A percentile compares a stretch with the other conserved stretches of the same genome.
Conservation (phyloP, 1,140 invertebrate species). For the Drosophila neocordata region DNA sequence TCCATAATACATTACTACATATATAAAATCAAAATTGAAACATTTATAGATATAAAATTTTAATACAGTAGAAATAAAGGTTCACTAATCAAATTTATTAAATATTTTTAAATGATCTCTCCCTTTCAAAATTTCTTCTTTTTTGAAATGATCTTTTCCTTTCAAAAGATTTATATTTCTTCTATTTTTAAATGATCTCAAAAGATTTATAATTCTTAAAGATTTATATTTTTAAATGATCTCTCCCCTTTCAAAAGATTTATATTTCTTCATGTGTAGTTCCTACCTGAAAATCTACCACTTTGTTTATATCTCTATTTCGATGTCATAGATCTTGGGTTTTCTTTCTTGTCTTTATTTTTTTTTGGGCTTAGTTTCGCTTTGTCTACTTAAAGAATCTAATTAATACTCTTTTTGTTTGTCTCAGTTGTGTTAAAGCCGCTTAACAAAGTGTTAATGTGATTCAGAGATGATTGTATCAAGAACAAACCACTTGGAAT, state of each 20-base stretch:
- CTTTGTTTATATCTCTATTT: conserved; percentile 8
- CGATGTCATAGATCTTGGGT: background rate
- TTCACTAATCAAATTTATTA: too few species aligned
- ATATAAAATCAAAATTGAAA: too few species aligned
- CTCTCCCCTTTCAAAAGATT: background rate
- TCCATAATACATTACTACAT: too few species aligned
- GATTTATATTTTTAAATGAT: too few species aligned
- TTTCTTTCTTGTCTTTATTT: conserved; percentile 38
- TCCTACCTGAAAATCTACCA: background rate
- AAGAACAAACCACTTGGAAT: conserved; percentile 10
- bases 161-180: too few species aligned
- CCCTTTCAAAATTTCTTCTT: too few species aligned
- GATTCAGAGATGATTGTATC: conserved; percentile 13
- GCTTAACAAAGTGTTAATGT: conserved; percentile 32
- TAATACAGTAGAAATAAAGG: too few species aligned
- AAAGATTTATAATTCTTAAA: too few species aligned
- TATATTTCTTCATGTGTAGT: background rate
- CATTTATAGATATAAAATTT: too few species aligned
- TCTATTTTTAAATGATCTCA: too few species aligned
- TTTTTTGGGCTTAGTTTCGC: conserved; percentile 3
- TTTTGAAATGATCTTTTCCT: too few species aligned
- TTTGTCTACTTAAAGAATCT: conserved; percentile 47
- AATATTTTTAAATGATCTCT: too few species aligned
- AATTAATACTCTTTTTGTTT: conserved; percentile 55
- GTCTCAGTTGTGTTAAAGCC: conserved; percentile 38